phyloP scores from a whole-genome alignment of 2,113 vertebrate species.

The Zosterops japonicus region DNA sequence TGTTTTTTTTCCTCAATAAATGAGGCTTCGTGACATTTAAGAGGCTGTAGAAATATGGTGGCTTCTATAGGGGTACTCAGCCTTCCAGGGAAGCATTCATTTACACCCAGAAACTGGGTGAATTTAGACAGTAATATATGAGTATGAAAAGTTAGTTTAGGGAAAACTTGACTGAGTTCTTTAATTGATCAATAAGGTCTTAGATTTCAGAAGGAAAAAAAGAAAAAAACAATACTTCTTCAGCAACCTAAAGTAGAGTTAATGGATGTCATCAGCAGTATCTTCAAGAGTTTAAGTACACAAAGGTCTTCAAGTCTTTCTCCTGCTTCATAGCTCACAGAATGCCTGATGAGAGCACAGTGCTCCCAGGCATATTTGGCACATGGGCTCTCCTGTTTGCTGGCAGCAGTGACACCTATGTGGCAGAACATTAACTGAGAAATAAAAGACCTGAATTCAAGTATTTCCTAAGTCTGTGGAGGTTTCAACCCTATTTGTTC shows the following conservation, averaged over 20 bases:
- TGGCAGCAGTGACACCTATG: background rate
- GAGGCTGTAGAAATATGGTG: background rate
- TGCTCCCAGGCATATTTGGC: background rate
- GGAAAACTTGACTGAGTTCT: background rate
- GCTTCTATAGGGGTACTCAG: background rate
- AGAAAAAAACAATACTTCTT: rapidly evolving
- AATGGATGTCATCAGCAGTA: background rate
- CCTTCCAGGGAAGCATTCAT: background rate
- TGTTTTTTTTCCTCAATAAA: background rate
- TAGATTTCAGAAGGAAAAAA: background rate
- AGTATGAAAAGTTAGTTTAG: background rate
- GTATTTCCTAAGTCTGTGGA: background rate
- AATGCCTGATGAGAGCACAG: background rate
- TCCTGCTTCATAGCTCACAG: background rate
- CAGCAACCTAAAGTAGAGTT: background rate
- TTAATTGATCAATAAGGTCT: background rate
- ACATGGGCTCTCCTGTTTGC: background rate
- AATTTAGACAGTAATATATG: background rate
- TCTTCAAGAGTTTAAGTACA: background rate
- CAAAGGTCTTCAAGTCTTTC: background rate
- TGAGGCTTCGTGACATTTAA: background rate
- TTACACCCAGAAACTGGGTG: background rate
- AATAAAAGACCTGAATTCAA: background rate
- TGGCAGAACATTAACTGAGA: background rate
- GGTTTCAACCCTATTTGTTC: background rate